A percentile compares a stretch with the other conserved stretches of the same genome.
Conservation (phyloP, 2,113 vertebrate genomes). For the Cathartes aura region DNA sequence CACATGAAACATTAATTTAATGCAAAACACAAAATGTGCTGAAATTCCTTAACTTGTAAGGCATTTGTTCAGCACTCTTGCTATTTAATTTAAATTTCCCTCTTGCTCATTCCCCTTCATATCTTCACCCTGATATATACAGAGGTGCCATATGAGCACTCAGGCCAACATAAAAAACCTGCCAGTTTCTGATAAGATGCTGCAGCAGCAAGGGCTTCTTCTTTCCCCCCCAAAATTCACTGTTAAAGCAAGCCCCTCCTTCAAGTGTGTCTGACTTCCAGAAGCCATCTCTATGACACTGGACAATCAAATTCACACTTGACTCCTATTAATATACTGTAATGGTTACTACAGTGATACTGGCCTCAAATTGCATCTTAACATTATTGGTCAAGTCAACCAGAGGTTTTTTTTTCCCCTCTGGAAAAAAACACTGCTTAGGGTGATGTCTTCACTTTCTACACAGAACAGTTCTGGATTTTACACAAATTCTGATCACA, state of each 20-base stretch:
- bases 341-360: background rate
- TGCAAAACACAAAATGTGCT: background rate
- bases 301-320: background rate
- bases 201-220: background rate
- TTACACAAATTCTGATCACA: background rate
- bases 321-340: background rate
- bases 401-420: background rate
- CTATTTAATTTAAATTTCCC: constrained; percentile 29
- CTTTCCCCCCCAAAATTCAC: fast-evolving
- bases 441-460: background rate
- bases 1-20: background rate
- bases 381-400: background rate
- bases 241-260: background rate
- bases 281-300: background rate
- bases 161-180: background rate
- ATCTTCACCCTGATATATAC: background rate
- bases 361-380: background rate
- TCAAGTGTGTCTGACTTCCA: background rate
- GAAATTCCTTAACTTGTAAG: background rate
- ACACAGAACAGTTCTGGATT: background rate
- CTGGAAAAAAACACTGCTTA: background rate
- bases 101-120: background rate
- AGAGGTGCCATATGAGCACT: background rate
- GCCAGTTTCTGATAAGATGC: constrained; percentile 15
- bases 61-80: background rate